A percentile compares a stretch with the other conserved stretches of the same genome.
Evolutionary conservation across 2,888 invertebrate genomes (phyloP).

Genomic region (Ametastegia equiseti): DNA sequence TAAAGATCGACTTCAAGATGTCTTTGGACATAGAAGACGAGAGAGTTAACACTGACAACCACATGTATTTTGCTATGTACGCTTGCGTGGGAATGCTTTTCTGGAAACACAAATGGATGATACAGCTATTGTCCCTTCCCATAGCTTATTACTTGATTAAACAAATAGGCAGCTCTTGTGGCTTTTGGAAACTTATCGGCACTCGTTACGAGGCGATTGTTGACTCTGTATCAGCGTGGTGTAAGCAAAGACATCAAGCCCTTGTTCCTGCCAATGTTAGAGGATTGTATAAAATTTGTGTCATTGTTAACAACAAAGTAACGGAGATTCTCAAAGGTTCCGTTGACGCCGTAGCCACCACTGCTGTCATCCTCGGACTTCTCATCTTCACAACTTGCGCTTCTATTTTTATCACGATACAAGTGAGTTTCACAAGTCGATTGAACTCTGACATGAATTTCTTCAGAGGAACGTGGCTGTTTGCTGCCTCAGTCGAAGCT

Average conservation of each 20-base stretch:
- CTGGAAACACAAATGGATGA: constrained; percentile 91
- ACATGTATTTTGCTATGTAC: constrained; percentile 88
- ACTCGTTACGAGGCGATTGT: constrained; percentile 72
- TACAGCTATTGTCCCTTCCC: constrained; percentile 88
- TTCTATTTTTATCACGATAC: constrained; percentile 89
- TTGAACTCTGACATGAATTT: background rate
- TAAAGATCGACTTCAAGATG: constrained; percentile 67
- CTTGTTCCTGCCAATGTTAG: constrained; percentile 87
- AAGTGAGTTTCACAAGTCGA: constrained; percentile 82
- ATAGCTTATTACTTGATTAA: constrained; percentile 84
- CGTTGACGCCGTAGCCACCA: constrained; percentile 91
- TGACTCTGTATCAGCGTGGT: constrained; percentile 79
- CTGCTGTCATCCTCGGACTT: constrained; percentile 91
- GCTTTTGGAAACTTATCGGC: constrained; percentile 74
- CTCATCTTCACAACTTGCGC: constrained; percentile 88
- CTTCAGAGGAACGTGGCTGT: too few relatives aligned
- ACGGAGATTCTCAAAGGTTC: constrained; percentile 84
- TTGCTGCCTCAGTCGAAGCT: background rate
- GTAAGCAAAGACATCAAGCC: constrained; percentile 82
- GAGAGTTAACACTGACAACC: constrained; percentile 74
- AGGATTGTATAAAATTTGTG: constrained; percentile 85
- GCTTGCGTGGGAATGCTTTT: constrained; percentile 90
- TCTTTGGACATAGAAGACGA: constrained; percentile 67
- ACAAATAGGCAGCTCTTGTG: constrained; percentile 74
- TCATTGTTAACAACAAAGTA: constrained; percentile 81